These are phyloP conservation scores for Ailurus styani DNA, from an alignment of 2,113 vertebrate species.

Conservation along the genomic window DNA sequence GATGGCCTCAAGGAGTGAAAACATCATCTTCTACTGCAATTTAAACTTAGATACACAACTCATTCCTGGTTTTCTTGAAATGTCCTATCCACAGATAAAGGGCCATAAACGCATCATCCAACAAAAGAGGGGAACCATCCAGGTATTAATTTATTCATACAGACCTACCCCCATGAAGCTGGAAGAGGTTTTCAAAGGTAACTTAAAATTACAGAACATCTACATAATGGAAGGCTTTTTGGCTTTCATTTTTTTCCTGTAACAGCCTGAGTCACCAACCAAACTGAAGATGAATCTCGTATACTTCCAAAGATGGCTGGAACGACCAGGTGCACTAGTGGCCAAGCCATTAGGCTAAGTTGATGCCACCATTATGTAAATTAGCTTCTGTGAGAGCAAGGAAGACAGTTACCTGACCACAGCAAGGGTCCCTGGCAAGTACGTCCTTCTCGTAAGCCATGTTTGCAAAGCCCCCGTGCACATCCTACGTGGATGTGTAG, in stretches of 20 bases:
- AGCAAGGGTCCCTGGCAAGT: not conserved
- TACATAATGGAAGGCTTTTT: too few relatives aligned
- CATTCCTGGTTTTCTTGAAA: not conserved
- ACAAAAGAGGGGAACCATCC: not conserved
- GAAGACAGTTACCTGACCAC: not conserved
- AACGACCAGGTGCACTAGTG: rapidly evolving
- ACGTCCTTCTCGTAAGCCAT: rapidly evolving
- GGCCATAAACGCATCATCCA: not conserved
- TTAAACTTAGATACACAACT: not conserved
- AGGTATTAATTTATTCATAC: not conserved
- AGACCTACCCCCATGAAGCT: not conserved
- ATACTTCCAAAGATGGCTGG: not conserved
- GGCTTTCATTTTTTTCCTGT: not conserved
- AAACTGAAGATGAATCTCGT: rapidly evolving
- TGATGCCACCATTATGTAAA: rapidly evolving
- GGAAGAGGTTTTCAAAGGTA: not conserved
- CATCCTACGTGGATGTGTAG: rapidly evolving
- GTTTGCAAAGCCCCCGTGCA: rapidly evolving
- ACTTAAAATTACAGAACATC: not conserved
- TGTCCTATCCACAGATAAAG: not conserved
- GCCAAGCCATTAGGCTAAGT: rapidly evolving
- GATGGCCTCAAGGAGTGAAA: rapidly evolving
- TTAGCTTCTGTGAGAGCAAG: rapidly evolving
- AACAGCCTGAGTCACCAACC: not conserved
- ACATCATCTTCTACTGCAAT: not conserved